These are phyloP conservation scores for Copsychus sechellarum DNA, from an alignment of 2,113 vertebrate genomes.

Conservation along the genomic window DNA sequence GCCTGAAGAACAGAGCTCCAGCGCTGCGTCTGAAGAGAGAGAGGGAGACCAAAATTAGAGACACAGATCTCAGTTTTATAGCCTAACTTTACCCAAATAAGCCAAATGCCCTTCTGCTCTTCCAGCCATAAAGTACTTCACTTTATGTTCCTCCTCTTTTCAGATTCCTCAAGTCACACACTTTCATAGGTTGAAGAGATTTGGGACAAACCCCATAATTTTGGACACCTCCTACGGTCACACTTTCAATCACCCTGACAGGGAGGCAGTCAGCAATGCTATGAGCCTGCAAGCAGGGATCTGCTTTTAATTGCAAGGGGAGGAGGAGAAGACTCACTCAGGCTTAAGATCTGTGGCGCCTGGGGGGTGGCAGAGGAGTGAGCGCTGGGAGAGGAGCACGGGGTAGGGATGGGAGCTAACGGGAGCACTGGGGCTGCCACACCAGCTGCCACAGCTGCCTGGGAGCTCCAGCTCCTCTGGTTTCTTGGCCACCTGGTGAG, in stretches of 20 bases:
- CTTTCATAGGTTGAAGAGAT: background rate
- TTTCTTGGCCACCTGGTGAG: fast-evolving
- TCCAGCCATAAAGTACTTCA: background rate
- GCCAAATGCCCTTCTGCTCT: background rate
- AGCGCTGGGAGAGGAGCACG: fast-evolving
- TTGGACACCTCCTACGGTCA: background rate
- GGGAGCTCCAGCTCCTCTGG: background rate
- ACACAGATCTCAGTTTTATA: background rate
- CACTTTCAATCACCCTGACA: background rate
- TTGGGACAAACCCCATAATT: background rate
- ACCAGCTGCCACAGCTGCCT: fast-evolving
- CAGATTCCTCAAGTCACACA: background rate
- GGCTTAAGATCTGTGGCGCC: background rate
- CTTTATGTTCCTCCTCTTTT: background rate
- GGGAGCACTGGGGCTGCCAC: background rate
- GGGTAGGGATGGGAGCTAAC: background rate
- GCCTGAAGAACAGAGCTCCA: background rate
- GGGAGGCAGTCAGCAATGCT: background rate
- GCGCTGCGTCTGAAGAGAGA: background rate
- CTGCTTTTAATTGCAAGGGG: conserved; percentile 4
- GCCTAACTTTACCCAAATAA: background rate
- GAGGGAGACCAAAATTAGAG: background rate
- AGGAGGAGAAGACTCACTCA: background rate
- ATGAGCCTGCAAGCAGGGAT: background rate
- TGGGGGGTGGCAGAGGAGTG: background rate